Conservation (phyloP, 2,888 invertebrate genomes). For the Dryobota labecula region DNA sequence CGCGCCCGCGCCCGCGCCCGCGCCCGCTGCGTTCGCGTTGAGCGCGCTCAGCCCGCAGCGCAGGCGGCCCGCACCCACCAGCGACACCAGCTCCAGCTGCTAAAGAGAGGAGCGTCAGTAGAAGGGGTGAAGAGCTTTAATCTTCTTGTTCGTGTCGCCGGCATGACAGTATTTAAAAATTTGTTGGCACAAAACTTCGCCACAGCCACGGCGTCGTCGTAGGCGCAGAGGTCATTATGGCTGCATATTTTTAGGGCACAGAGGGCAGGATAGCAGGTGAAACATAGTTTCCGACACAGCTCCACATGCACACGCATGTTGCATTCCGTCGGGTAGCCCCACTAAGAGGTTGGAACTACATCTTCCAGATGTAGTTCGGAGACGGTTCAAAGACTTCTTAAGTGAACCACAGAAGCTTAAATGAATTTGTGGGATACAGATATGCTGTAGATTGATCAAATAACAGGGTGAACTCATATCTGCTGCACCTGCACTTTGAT, state of each 20-base stretch:
- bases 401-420: neutral
- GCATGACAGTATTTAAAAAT: no score
- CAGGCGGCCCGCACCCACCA: slow-evolving; percentile 77
- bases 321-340: no score
- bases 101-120: neutral
- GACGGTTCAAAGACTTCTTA: neutral
- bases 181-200: neutral
- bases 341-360: neutral
- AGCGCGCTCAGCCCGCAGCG: slow-evolving; percentile 70
- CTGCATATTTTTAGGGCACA: no score
- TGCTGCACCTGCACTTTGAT: neutral
- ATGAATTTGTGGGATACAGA: neutral
- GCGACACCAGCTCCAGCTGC: slow-evolving; percentile 88
- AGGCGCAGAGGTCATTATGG: no score
- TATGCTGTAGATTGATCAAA: neutral
- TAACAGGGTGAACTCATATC: neutral
- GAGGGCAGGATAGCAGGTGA: no score
- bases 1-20: slow-evolving; percentile 66
- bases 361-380: neutral
- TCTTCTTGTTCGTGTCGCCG: neutral
- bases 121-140: no score
- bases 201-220: neutral
- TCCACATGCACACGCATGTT: no score
- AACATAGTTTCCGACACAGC: neutral
- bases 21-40: slow-evolving; percentile 61